Evolutionary conservation across 2,797 vertebrate species (phyloP), one percentile per base, ranked within the genome.

Genomic region (Clarias pachynema): DNA sequence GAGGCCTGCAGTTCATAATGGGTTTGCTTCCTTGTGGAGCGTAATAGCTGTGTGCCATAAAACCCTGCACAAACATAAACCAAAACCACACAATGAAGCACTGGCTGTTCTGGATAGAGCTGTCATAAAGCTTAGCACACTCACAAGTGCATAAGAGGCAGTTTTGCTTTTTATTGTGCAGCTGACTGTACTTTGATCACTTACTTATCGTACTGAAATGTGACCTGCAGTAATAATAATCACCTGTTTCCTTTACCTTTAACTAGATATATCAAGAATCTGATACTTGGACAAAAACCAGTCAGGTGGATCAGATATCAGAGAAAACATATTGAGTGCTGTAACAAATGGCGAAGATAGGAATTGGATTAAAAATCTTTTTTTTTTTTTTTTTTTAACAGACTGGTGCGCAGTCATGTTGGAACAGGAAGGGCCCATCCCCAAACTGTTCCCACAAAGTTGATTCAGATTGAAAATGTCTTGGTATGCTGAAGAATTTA

Each of bases 141-240:
- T 29, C 37, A 82, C 24, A 44, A 66, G 78, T 4, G 65, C 29
- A 56, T 37, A 79, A 26, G 14, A 79, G n/a, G 53, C 29, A 59
- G 87, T 83, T 87, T 59, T 80, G 24, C 20, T 40, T 70, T 49
- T 63, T 73, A 88, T 88, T 91, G 86, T 89, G 31, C 82, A 69
- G 72, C 85, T 84, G 65, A 79, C 74, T 91, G 92, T 89, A 93
- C 93, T 92, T 95, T 94, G 92, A 86, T 86, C 91, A 59, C 75
- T n/a, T 84, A 31, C 24, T 74, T 60, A 86, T 62, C 10, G 2
- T 85, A 65, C 84, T 86, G 73, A 53, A 86, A 82, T 89, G 87
- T 88, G 89, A 92, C 88, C 85, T 88, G 90, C 73, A 87, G 86
- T 85, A 82, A 73, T 56, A 77, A 53, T 62, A 49, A 31, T 26